Percentiles rank a stretch among this genome's conserved stretches.
These are phyloP conservation scores for Onychorhynchus coronatus DNA, from an alignment of 2,113 vertebrate genomes.

Conservation along the genomic window DNA sequence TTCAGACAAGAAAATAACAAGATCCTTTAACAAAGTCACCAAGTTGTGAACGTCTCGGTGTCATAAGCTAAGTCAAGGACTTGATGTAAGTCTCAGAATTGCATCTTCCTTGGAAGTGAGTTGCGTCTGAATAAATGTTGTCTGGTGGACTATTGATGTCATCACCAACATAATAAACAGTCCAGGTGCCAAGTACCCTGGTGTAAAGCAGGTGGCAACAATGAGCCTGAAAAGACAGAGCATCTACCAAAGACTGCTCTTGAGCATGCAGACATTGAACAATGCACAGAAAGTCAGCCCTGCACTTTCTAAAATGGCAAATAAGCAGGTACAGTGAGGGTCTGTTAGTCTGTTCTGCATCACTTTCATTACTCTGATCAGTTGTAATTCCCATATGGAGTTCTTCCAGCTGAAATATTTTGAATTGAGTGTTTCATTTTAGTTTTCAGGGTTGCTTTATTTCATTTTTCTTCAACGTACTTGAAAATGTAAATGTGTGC, in stretches of 20 bases:
- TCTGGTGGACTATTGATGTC: neutral
- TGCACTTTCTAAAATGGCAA: neutral
- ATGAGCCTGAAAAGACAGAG: neutral
- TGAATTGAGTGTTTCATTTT: neutral
- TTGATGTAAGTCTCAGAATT: neutral
- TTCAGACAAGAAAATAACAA: neutral
- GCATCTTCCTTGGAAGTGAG: neutral
- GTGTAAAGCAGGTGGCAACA: neutral
- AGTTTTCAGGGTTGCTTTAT: neutral
- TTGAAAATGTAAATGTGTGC: neutral
- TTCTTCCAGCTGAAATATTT: neutral
- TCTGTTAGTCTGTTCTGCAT: neutral
- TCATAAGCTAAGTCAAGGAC: neutral
- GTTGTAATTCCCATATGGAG: neutral
- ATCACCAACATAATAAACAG: rapidly evolving
- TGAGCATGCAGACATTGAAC: neutral
- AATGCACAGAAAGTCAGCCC: neutral
- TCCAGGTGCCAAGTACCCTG: neutral
- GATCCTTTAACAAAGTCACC: neutral
- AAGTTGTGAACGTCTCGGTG: neutral
- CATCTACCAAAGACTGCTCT: neutral
- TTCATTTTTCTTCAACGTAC: neutral
- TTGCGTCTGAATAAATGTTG: neutral
- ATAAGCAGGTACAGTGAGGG: neutral
- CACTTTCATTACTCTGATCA: neutral